Conservation (phyloP, 2,888 invertebrate genomes). For the Chrysolina oricalcia region DNA sequence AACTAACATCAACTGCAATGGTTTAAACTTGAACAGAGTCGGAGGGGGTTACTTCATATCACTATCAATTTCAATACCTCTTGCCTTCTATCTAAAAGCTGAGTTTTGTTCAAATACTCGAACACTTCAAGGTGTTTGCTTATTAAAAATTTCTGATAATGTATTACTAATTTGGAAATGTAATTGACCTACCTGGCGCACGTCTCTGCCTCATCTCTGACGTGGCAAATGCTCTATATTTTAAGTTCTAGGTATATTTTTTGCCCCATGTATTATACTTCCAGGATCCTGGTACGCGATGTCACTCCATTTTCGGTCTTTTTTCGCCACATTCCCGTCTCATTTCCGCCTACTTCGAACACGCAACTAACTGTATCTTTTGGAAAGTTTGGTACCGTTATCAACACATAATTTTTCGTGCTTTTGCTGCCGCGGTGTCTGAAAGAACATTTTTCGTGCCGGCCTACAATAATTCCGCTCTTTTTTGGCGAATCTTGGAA, state of each 20-base stretch:
- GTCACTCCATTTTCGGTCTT: slow-evolving; percentile 68
- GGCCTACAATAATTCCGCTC: slow-evolving; percentile 53
- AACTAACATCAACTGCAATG: no score
- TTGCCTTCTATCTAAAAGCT: no score
- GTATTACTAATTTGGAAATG: no score
- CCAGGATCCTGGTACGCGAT: slow-evolving; percentile 68
- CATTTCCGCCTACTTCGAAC: slow-evolving; percentile 66
- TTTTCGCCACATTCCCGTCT: slow-evolving; percentile 66
- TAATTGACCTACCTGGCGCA: background rate
- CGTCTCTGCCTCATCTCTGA: slow-evolving; percentile 52
- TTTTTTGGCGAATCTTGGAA: slow-evolving; percentile 43
- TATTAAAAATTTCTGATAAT: no score
- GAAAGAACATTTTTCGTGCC: slow-evolving; percentile 62
- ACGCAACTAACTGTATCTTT: slow-evolving; percentile 64
- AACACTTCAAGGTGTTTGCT: no score
- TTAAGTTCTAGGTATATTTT: slow-evolving; percentile 63
- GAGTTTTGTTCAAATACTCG: no score
- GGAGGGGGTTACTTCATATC: no score
- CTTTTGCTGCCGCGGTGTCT: slow-evolving; percentile 60
- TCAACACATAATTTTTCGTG: slow-evolving; percentile 66
- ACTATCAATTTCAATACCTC: no score
- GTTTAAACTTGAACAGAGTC: no score
- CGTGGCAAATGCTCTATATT: slow-evolving; percentile 67
- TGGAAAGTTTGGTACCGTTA: slow-evolving; percentile 62
- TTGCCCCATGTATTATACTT: slow-evolving; percentile 36